These are phyloP conservation scores for Nasonovia ribisnigri DNA, from an alignment of 2,888 invertebrate genomes.

Conservation along the genomic window DNA sequence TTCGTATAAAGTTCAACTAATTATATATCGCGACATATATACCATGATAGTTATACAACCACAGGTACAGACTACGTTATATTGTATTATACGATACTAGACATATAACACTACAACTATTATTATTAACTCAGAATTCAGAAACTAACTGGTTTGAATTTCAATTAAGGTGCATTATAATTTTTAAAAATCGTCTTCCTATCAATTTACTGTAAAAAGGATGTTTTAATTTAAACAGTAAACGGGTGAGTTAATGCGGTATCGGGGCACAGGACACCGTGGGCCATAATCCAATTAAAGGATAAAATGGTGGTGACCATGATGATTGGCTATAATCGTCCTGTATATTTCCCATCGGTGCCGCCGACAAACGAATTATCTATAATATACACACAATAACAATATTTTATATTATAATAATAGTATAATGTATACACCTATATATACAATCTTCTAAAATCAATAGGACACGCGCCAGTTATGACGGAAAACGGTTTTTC, in stretches of 20 bases:
- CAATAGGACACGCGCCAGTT: slow-evolving; percentile 49
- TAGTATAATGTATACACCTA: background rate
- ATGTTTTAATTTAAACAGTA: background rate
- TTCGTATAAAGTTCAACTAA: background rate
- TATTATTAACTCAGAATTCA: too few species aligned
- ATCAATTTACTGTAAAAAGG: background rate
- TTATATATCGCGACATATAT: background rate
- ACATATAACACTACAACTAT: too few species aligned
- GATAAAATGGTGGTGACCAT: background rate
- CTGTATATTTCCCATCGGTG: background rate
- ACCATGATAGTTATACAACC: too few species aligned
- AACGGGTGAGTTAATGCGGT: background rate
- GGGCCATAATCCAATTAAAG: background rate
- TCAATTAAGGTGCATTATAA: background rate
- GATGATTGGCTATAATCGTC: background rate
- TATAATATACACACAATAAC: background rate
- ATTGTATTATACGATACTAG: too few species aligned
- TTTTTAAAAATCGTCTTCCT: background rate
- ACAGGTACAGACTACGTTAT: too few species aligned
- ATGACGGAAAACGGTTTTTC: slow-evolving; percentile 47
- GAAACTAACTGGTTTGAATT: background rate
- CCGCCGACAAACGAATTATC: background rate
- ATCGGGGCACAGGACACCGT: background rate
- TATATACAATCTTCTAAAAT: background rate
- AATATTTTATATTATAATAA: background rate